Evolutionary conservation across 2,113 vertebrate species (phyloP).

Genomic region (Albula goreensis): DNA sequence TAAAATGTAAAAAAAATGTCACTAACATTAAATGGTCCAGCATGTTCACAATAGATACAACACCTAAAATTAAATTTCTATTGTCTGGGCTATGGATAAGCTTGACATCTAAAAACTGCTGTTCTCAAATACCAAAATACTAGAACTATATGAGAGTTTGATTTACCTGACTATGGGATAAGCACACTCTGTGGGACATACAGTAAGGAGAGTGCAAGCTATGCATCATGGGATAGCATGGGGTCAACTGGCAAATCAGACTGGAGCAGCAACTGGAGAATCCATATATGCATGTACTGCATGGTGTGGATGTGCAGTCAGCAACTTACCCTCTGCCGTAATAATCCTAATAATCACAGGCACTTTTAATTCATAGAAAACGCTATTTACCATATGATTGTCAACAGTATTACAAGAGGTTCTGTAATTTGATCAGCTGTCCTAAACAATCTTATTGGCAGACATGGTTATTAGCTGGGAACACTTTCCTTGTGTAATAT

Average conservation of each 20-base stretch:
- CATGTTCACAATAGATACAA: too few relatives aligned
- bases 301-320: background rate
- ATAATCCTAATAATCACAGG: conserved; percentile 18
- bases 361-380: conserved; percentile 23
- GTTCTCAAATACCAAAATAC: too few relatives aligned
- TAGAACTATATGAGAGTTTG: background rate
- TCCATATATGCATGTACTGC: background rate
- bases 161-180: background rate
- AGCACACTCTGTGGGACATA: background rate
- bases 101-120: too few relatives aligned
- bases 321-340: background rate
- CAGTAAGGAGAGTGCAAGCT: background rate
- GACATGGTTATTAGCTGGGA: conserved; percentile 35
- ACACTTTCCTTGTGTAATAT: conserved; percentile 56
- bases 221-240: background rate
- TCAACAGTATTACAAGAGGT: conserved; percentile 49
- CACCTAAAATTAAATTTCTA: too few relatives aligned
- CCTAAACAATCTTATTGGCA: conserved; percentile 60
- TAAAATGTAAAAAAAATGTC: too few relatives aligned
- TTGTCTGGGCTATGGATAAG: too few relatives aligned
- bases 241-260: background rate
- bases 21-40: too few relatives aligned
- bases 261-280: too few relatives aligned
- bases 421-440: conserved; percentile 55
- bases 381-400: conserved; percentile 54